Base-by-base conservation (phyloP, 2,888 invertebrate species). In the Tortrix viridana region DNA sequence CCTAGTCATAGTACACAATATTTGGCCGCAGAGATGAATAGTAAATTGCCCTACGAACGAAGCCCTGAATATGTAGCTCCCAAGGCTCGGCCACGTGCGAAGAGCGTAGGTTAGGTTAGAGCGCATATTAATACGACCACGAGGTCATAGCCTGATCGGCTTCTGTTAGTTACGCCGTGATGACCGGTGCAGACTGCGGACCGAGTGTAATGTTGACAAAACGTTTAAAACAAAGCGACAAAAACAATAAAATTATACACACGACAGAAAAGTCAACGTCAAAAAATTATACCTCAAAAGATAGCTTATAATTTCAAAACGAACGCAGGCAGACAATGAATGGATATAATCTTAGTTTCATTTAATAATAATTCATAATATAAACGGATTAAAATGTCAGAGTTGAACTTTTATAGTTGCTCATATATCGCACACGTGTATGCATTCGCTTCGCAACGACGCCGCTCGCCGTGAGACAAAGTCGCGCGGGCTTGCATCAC, bases 71-170 rank as follows among this genome's bases (percentile, higher is more conserved):
- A 54, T 26, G 67, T 65, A 48, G 57, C 49, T 57, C 57, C 68
- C 68, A 70, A 73, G 67, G 68, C 61, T 52, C 62, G 60, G 60
- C 68, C 81, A 78, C 80, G 80, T 79, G 82, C 72, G 41, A 69
- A 66, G 70, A 71, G 41, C 65, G 68, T 71, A 75, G 78, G 67
- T 68, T n/a, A n/a, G n/a, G n/a, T n/a, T n/a, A n/a, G n/a, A 62
- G 59, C 55, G 67, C 67, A 65, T 70, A 73, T 74, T 73, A 82
- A 83, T 81, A 74, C 73, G 74, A 71, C 67, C 79, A 80, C 82
- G 81, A 82, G 81, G 82, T 80, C 81, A 76, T 67, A 69, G 75
- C 72, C 74, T 76, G 76, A 22, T 16, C 48, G n/a, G 46, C 44
- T 52, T 48, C 43, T 44, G 56, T 46, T 32, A 16, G 26, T 52